A percentile compares a stretch with the other conserved stretches of the same genome.
phyloP scores from a whole-genome alignment of 23 tunicate genomes.

The Botrylloides violaceus region DNA sequence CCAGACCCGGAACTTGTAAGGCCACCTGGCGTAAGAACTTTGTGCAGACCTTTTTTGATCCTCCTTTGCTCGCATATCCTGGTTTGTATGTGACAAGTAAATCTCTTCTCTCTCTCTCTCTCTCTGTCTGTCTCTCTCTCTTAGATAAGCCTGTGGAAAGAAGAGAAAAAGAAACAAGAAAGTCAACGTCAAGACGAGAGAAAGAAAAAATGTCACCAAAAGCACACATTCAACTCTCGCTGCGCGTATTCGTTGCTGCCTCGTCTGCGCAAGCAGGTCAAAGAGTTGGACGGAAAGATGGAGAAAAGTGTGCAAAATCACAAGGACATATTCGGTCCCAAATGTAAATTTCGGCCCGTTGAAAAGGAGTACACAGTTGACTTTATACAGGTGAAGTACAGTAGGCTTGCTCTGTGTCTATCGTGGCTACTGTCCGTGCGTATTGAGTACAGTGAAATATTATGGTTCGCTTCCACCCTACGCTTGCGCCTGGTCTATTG shows the following conservation, averaged over 20 bases:
- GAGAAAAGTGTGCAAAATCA: not conserved
- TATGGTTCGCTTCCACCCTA: too few relatives aligned
- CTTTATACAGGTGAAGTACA: constrained; percentile 24
- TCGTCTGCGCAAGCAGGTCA: constrained; percentile 20
- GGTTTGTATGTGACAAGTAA: not conserved
- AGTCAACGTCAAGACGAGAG: constrained; percentile 25
- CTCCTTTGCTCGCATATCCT: too few relatives aligned
- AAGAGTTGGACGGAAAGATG: constrained; percentile 25
- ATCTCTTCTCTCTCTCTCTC: not conserved
- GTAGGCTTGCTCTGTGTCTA: too few relatives aligned
- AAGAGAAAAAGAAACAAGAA: constrained; percentile 20
- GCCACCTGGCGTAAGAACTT: too few relatives aligned
- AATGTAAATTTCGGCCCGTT: constrained; percentile 43
- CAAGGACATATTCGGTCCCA: not conserved
- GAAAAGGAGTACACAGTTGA: constrained; percentile 53
- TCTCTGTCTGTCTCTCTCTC: not conserved
- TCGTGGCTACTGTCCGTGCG: too few relatives aligned
- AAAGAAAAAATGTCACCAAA: constrained; percentile 21
- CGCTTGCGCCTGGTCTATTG: too few relatives aligned
- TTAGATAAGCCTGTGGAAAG: constrained; percentile 11
- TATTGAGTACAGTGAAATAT: too few relatives aligned
- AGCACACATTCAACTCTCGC: constrained; percentile 49
- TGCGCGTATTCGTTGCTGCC: constrained; percentile 44
- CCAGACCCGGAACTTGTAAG: too few relatives aligned
- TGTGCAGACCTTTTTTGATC: too few relatives aligned